phyloP scores from a whole-genome alignment of 2,888 invertebrate genomes.

The Pristionchus mayeri region DNA sequence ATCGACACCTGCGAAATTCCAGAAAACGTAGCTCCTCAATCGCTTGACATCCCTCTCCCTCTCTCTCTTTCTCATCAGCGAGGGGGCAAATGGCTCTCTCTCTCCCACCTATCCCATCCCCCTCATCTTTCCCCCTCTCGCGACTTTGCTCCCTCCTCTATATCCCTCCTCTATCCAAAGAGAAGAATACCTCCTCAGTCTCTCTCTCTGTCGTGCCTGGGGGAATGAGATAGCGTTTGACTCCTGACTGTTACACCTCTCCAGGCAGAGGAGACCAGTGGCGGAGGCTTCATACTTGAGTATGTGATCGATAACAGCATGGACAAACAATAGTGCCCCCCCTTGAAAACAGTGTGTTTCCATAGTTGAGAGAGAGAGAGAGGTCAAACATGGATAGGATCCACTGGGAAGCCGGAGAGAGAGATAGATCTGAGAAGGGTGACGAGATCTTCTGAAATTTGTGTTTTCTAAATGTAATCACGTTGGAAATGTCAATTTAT shows the following conservation, averaged over 20 bases:
- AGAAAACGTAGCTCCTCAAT: constrained; percentile 1
- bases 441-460: too few species aligned
- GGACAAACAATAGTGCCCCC: background rate
- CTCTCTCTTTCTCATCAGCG: too few species aligned
- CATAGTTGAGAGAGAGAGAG: constrained; percentile 4
- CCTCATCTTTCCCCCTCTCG: background rate
- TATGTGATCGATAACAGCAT: background rate
- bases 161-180: too few species aligned
- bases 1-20: constrained; percentile 9
- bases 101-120: background rate
- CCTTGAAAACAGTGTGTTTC: constrained; percentile 22
- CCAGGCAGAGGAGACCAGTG: background rate
- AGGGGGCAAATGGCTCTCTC: constrained; percentile 33
- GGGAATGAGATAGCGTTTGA: constrained; percentile 13
- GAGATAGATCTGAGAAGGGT: background rate
- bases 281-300: background rate
- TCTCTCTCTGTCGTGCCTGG: too few species aligned
- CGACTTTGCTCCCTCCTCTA: background rate
- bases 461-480: too few species aligned
- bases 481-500: too few species aligned
- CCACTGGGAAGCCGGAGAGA: background rate
- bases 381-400: constrained; percentile 25
- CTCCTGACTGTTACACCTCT: constrained; percentile 27
- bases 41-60: constrained; percentile 27
- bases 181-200: constrained; percentile 18